Percentiles rank a stretch among this genome's conserved stretches.
phyloP scores from a whole-genome alignment of 2,797 vertebrate genomes.

The Gambelia wislizenii region DNA sequence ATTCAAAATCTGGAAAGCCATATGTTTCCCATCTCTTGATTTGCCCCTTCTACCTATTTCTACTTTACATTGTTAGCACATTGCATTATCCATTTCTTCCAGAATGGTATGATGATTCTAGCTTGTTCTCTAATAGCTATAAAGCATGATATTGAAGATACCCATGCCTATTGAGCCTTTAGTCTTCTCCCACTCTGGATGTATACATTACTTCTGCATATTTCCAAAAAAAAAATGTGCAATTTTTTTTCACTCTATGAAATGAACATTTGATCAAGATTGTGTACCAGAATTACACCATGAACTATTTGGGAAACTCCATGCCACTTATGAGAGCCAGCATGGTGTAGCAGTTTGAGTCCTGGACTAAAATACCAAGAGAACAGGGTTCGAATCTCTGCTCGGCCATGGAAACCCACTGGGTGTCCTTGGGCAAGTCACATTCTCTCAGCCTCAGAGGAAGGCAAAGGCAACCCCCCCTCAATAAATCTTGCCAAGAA shows the following conservation, averaged over 20 bases:
- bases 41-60: neutral
- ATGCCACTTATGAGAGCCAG: neutral
- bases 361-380: too few species aligned
- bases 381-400: neutral
- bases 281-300: neutral
- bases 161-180: neutral
- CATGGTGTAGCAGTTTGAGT: neutral
- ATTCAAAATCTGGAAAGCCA: neutral
- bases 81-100: neutral
- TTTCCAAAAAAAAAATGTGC: neutral
- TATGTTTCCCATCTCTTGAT: neutral
- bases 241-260: neutral
- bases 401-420: too few species aligned
- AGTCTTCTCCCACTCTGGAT: neutral
- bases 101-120: neutral
- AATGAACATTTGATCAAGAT: neutral
- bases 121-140: neutral
- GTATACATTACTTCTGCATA: neutral
- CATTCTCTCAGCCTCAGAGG: too few species aligned
- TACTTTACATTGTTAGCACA: neutral
- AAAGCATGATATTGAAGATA: neutral
- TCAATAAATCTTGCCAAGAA: too few species aligned
- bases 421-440: too few species aligned
- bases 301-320: neutral
- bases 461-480: too few species aligned